Evolutionary conservation across 2,888 invertebrate genomes (phyloP).

Genomic region (Liposcelis brunnea): DNA sequence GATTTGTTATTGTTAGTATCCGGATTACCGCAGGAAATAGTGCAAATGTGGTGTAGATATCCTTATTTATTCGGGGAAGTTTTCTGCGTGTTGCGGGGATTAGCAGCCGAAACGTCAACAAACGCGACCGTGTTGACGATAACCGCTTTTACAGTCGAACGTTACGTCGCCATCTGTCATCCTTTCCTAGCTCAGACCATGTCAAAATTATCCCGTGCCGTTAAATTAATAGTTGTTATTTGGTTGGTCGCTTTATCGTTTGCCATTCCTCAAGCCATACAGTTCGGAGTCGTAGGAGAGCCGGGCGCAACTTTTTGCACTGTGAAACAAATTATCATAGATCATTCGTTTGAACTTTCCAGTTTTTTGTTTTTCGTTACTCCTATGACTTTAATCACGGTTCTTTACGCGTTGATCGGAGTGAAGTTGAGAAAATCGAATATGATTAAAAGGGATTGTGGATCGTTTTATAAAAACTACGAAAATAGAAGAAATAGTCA

Average conservation of each 20-base stretch:
- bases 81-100: constrained; percentile 60
- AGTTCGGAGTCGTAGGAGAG: constrained; percentile 28
- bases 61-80: constrained; percentile 61
- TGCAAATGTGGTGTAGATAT: constrained; percentile 49
- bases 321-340: constrained; percentile 24
- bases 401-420: constrained; percentile 35
- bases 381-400: constrained; percentile 41
- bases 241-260: constrained; percentile 62
- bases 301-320: constrained; percentile 28
- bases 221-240: constrained; percentile 59
- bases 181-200: constrained; percentile 58
- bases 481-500: not conserved
- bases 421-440: constrained; percentile 32
- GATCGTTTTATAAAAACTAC: constrained; percentile 14
- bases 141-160: constrained; percentile 68
- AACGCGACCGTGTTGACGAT: constrained; percentile 64
- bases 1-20: constrained; percentile 60
- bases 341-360: constrained; percentile 38
- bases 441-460: constrained; percentile 25
- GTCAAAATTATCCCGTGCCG: constrained; percentile 70
- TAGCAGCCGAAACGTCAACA: constrained; percentile 63
- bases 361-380: constrained; percentile 42
- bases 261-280: constrained; percentile 53
- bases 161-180: constrained; percentile 74
- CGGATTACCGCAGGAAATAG: constrained; percentile 70